Percentiles rank a stretch among this genome's conserved stretches.
phyloP scores from a whole-genome alignment of 2,888 invertebrate species.

The Diloba caeruleocephala region DNA sequence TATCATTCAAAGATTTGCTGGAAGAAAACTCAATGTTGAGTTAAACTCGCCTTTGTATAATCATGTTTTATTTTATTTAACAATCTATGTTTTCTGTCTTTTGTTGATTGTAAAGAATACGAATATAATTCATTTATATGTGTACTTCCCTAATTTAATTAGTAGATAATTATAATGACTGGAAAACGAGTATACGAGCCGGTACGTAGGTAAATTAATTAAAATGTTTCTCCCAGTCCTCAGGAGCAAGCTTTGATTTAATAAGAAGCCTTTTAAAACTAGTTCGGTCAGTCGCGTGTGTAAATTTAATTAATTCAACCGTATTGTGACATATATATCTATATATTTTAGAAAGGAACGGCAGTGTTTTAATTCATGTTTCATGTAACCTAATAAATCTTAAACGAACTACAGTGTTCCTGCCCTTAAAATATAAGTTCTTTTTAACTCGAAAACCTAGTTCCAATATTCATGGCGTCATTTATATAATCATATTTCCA shows the following conservation, averaged over 20 bases:
- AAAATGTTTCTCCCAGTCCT: constrained; percentile 59
- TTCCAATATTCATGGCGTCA: constrained; percentile 9
- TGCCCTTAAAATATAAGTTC: not conserved
- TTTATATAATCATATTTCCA: constrained; percentile 23
- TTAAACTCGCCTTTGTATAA: too few species aligned
- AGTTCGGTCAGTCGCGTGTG: constrained; percentile 61
- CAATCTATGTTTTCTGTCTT: too few species aligned
- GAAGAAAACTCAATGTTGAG: too few species aligned
- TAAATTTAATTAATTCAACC: constrained; percentile 65
- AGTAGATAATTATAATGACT: constrained; percentile 35
- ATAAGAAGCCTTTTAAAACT: constrained; percentile 62
- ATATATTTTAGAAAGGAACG: constrained; percentile 23
- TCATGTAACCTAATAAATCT: too few species aligned
- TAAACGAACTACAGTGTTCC: too few species aligned
- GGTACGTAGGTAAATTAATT: constrained; percentile 58
- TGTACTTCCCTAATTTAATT: constrained; percentile 31
- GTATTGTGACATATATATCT: constrained; percentile 45
- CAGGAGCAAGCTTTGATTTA: constrained; percentile 59
- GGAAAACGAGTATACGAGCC: constrained; percentile 9
- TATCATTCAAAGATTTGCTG: too few species aligned
- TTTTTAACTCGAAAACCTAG: constrained; percentile 7
- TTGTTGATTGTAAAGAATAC: too few species aligned
- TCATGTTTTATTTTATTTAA: too few species aligned
- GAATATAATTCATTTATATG: constrained; percentile 14
- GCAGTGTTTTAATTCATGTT: not conserved